Base-by-base conservation (phyloP, 2,888 invertebrate species). In the Eugnorisma glareosa region DNA sequence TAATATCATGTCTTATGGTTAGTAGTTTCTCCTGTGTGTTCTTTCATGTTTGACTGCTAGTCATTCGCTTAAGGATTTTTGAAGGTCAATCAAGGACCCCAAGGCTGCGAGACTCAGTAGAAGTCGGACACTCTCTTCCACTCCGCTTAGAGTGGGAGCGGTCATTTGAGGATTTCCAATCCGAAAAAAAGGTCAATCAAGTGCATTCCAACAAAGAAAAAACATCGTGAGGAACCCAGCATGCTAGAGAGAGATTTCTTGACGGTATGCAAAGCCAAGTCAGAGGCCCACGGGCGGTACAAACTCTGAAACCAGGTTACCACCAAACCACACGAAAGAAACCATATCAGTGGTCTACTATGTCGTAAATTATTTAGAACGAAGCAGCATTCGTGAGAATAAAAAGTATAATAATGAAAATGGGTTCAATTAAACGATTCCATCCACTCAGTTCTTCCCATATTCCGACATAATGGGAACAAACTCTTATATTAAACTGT, bases 401-500 rank as follows among this genome's bases (percentile, higher is more conserved):
- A 37, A 74, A 74, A 67, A 59, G 31, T 37, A 71, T 43, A 79
- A 77, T 81, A 69, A 81, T 75, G 28, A 59, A 79, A 75, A 73
- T 71, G 64, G 67, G 73, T 75, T 83, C 90, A 93, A 92, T 91
- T 91, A 91, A 93, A 92, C 90, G 92, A 93, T 92, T 92, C 87
- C 84, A 90, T 91, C 89, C 85, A 83, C 83, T 89, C 82, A 80
- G 90, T 91, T 93, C 94, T 94, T 94, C 94, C 93, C 93, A 94
- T 94, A 92, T 92, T 89, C 92, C 89, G 90, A 89, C 89, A 94
- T 92, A 95, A 95, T 93, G 91, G 93, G 89, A 89, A 89, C 88
- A 89, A 93, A 93, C 94, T 94, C 94, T 94, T 93, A 91, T 92
- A 93, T 92, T 93, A 94, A 94, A 94, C 94, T 93, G 94, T 93